Evolutionary conservation across 2,888 invertebrate species (phyloP).

Genomic region (Drosophila emarginata): DNA sequence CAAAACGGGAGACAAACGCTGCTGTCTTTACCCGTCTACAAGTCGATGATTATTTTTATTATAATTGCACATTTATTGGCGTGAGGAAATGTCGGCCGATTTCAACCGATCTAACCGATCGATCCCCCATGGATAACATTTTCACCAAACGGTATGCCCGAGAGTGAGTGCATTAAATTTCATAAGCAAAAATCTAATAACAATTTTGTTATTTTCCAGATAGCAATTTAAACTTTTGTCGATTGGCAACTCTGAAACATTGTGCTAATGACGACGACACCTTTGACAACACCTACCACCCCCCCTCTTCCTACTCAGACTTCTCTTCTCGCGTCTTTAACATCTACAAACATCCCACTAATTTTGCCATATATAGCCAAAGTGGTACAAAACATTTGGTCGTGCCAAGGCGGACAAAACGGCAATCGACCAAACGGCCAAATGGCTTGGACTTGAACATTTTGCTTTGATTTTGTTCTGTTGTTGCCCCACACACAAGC

Average conservation of each 20-base stretch:
- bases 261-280: slow-evolving; percentile 73
- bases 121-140: slow-evolving; percentile 6
- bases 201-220: slow-evolving; percentile 25
- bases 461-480: slow-evolving; percentile 30
- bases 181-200: slow-evolving; percentile 45
- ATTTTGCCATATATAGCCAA: slow-evolving; percentile 70
- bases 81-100: slow-evolving; percentile 69
- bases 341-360: slow-evolving; percentile 67
- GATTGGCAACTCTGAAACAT: background rate
- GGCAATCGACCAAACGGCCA: slow-evolving; percentile 34
- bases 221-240: background rate
- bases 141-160: no score
- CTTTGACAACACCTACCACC: slow-evolving; percentile 35
- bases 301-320: background rate
- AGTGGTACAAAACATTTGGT: slow-evolving; percentile 54
- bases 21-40: background rate
- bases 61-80: slow-evolving; percentile 80
- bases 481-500: slow-evolving; percentile 30
- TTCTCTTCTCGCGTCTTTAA: slow-evolving; percentile 17
- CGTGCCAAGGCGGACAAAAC: slow-evolving; percentile 25
- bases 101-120: slow-evolving; percentile 29
- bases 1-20: slow-evolving; percentile 49
- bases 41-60: slow-evolving; percentile 79
- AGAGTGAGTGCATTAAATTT: slow-evolving; percentile 57
- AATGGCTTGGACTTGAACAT: slow-evolving; percentile 33